Evolutionary conservation across 2,113 vertebrate species (phyloP).

Genomic region (Rana temporaria): DNA sequence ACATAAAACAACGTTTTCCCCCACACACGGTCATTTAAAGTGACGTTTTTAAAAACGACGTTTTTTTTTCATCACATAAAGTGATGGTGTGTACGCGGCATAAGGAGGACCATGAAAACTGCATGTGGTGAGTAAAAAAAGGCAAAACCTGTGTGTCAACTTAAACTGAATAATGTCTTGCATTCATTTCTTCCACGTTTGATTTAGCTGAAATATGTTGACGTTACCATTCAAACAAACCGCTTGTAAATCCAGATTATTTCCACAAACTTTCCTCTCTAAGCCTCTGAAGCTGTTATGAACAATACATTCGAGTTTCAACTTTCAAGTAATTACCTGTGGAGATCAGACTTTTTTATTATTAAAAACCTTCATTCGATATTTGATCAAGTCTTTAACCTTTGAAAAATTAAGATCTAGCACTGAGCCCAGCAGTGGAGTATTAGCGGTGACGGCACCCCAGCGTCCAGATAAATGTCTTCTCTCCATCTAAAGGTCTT

Average conservation of each 20-base stretch:
- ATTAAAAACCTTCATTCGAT: slow-evolving; percentile 52
- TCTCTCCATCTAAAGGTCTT: slow-evolving; percentile 34
- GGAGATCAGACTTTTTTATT: slow-evolving; percentile 42
- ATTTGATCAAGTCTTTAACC: slow-evolving; percentile 56
- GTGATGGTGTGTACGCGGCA: too few relatives aligned
- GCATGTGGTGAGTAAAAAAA: too few relatives aligned
- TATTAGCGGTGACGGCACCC: slow-evolving; percentile 46
- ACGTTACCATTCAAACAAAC: background rate
- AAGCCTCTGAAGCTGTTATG: background rate
- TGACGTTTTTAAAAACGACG: too few relatives aligned
- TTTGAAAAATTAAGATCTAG: slow-evolving; percentile 56
- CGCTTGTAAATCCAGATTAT: background rate
- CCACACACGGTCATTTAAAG: too few relatives aligned
- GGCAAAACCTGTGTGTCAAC: too few relatives aligned
- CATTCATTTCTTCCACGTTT: background rate
- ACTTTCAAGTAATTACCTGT: slow-evolving; percentile 19
- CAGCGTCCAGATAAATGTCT: slow-evolving; percentile 50
- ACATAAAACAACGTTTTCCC: too few relatives aligned
- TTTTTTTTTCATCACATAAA: too few relatives aligned
- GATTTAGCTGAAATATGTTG: background rate
- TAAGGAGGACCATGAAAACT: too few relatives aligned
- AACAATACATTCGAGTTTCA: slow-evolving; percentile 25
- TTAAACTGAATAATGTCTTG: background rate
- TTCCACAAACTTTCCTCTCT: background rate
- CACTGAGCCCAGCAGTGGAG: slow-evolving; percentile 37